Percentiles rank a stretch among this genome's conserved stretches.
These are phyloP conservation scores for Eurytoma californica DNA, from an alignment of 2,888 invertebrate species.

Conservation along the genomic window DNA sequence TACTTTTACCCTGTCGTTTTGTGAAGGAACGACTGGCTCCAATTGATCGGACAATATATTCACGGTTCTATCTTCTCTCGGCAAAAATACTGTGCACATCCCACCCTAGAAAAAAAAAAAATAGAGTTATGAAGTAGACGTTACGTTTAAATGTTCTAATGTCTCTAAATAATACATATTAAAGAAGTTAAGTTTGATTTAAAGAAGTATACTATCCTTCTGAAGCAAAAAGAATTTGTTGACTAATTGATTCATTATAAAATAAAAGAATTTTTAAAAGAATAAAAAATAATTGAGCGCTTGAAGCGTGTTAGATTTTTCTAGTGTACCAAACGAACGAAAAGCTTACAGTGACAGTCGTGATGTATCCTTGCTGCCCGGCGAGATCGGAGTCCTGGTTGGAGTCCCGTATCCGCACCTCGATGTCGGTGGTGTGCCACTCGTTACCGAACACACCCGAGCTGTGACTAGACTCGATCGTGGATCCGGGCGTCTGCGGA, in stretches of 20 bases:
- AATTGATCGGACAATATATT: constrained; percentile 90
- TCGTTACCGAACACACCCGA: constrained; percentile 76
- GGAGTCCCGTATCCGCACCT: constrained; percentile 87
- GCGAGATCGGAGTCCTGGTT: constrained; percentile 88
- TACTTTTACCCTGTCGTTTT: constrained; percentile 89
- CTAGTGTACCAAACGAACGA: too few relatives aligned
- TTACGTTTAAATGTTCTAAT: too few relatives aligned
- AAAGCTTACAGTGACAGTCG: constrained; percentile 82
- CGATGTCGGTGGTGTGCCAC: constrained; percentile 95
- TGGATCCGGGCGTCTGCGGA: constrained; percentile 89
- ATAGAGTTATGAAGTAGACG: too few relatives aligned
- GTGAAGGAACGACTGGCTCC: constrained; percentile 91
- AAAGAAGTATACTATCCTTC: too few relatives aligned
- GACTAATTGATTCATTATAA: too few relatives aligned
- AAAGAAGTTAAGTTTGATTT: too few relatives aligned
- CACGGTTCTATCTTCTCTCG: constrained; percentile 91
- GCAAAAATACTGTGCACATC: constrained; percentile 91
- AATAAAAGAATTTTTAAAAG: too few relatives aligned
- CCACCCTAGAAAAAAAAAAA: constrained; percentile 79
- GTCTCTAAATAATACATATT: too few relatives aligned
- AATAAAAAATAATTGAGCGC: too few relatives aligned
- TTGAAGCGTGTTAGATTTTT: too few relatives aligned
- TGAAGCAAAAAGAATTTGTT: too few relatives aligned
- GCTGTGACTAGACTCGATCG: constrained; percentile 79
- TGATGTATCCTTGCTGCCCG: constrained; percentile 91